Conservation (phyloP, 2,888 invertebrate species). For the Caenorhabditis panamensis region DNA sequence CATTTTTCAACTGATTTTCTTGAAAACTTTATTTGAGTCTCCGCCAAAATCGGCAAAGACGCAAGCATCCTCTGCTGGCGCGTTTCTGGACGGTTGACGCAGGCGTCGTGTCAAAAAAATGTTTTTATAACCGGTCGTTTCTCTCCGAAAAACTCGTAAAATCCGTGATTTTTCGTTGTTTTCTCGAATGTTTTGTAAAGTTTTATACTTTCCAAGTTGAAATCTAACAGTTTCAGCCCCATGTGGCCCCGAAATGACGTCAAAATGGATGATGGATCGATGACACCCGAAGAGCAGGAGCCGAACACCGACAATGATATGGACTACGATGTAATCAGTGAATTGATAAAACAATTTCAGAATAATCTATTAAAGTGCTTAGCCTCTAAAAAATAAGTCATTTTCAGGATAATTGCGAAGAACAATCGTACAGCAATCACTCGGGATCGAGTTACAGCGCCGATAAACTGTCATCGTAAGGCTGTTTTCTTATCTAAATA, state of each 20-base stretch:
- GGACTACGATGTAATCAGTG: conserved; percentile 38
- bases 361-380: not conserved
- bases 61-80: not conserved
- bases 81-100: conserved; percentile 1
- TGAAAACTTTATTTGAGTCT: not conserved
- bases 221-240: conserved; percentile 6
- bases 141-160: not conserved
- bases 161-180: not conserved
- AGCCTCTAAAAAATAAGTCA: no score
- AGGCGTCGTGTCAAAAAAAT: conserved; percentile 3
- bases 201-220: not conserved
- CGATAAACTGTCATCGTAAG: conserved; percentile 51
- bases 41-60: not conserved
- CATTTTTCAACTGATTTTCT: not conserved
- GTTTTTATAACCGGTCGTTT: not conserved
- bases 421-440: conserved; percentile 47
- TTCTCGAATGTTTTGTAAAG: not conserved
- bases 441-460: conserved; percentile 37
- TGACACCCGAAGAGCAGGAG: conserved; percentile 56
- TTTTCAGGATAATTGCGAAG: conserved; percentile 27
- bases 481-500: not conserved
- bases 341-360: no score
- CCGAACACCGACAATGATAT: conserved; percentile 29
- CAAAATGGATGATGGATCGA: conserved; percentile 58
- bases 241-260: conserved; percentile 55